Percentiles rank a stretch among this genome's conserved stretches.
Evolutionary conservation across 64 coral and sea anemone species (phyloP).

Genomic region (Porites australiensis): DNA sequence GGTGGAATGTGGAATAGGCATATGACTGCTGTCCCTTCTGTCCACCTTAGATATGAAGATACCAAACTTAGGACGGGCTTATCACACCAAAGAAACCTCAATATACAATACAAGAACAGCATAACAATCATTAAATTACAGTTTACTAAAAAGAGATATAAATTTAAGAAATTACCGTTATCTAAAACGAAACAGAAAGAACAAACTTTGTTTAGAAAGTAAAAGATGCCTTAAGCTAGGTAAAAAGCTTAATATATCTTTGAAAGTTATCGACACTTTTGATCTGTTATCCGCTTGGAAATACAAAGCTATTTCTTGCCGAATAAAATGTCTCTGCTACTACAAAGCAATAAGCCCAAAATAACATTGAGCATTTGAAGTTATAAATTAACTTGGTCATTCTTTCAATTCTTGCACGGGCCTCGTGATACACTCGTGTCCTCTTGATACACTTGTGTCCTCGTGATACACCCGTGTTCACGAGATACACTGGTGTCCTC

Average conservation of each 20-base stretch:
- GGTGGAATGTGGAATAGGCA: too few relatives aligned
- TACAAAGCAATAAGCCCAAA: background rate
- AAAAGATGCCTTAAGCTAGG: conserved; percentile 11
- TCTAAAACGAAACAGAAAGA: background rate
- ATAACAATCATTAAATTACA: too few relatives aligned
- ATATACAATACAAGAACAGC: too few relatives aligned
- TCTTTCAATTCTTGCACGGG: background rate
- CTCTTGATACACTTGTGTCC: background rate
- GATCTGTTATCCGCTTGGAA: background rate
- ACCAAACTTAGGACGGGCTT: too few relatives aligned
- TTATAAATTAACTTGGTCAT: background rate
- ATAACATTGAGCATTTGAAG: background rate
- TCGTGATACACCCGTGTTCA: background rate
- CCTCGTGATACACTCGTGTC: background rate
- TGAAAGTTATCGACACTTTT: background rate
- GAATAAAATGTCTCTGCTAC: background rate
- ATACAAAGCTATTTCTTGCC: background rate
- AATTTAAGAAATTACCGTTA: background rate
- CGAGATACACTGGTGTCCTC: too few relatives aligned
- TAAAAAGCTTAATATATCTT: background rate
- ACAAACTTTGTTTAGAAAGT: background rate
- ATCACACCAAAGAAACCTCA: too few relatives aligned
- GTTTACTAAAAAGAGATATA: too few relatives aligned
- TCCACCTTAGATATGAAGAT: too few relatives aligned
- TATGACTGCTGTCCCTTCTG: too few relatives aligned